A percentile compares a stretch with the other conserved stretches of the same genome.
These are phyloP conservation scores for Chloropsis cyanopogon DNA, from an alignment of 2,113 vertebrate genomes.

Conservation along the genomic window DNA sequence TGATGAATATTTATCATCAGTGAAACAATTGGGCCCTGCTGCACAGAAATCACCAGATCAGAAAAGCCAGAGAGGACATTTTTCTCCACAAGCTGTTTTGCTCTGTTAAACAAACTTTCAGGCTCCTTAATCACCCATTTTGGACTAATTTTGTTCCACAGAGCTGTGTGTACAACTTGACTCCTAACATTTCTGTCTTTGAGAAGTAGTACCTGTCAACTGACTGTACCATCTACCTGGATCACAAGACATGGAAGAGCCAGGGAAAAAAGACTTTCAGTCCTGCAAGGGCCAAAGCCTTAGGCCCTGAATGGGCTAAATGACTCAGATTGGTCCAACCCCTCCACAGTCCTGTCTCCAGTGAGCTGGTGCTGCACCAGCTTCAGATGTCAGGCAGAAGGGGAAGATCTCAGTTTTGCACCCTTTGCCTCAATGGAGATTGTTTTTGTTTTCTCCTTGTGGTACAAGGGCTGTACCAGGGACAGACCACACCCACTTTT, in stretches of 20 bases:
- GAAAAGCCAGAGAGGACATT: background rate
- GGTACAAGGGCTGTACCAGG: background rate
- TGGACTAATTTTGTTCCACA: background rate
- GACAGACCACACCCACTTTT: background rate
- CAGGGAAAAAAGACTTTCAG: background rate
- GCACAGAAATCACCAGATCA: background rate
- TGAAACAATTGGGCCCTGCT: background rate
- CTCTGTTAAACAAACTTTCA: background rate
- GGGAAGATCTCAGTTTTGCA: background rate
- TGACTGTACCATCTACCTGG: background rate
- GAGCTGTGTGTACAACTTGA: background rate
- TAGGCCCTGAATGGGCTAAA: background rate
- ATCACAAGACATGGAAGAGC: background rate
- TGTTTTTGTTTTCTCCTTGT: background rate
- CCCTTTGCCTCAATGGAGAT: background rate
- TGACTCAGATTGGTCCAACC: background rate
- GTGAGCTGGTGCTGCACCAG: background rate
- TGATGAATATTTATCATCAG: background rate
- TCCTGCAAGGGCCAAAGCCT: background rate
- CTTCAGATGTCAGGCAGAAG: background rate
- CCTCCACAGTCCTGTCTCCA: background rate
- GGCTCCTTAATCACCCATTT: background rate
- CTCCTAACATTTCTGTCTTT: background rate
- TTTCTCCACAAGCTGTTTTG: background rate
- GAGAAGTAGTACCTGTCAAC: background rate